A percentile compares a stretch with the other conserved stretches of the same genome.
phyloP scores from a whole-genome alignment of 2,888 invertebrate species.

The Sisyra nigra region DNA sequence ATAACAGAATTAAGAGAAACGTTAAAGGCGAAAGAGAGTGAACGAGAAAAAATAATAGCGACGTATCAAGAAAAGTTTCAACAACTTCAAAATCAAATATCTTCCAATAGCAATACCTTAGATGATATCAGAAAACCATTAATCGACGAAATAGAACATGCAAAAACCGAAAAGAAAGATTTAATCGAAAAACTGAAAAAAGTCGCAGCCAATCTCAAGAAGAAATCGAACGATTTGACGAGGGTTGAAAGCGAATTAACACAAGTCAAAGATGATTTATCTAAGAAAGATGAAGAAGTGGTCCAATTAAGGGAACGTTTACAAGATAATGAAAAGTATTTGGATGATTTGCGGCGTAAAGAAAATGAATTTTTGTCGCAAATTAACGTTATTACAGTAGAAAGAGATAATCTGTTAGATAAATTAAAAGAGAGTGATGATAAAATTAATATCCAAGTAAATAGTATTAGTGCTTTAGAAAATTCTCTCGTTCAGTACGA shows the following conservation, averaged over 20 bases:
- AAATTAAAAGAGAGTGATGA: conserved; percentile 24
- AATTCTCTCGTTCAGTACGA: background rate
- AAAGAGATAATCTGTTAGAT: conserved; percentile 16
- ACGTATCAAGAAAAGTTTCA: conserved; percentile 26
- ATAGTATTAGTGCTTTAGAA: conserved; percentile 18
- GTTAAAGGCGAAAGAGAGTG: conserved; percentile 27
- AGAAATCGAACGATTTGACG: conserved; percentile 44
- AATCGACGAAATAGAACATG: conserved; percentile 24
- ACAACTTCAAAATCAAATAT: conserved; percentile 22
- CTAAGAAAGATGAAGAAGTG: conserved; percentile 19
- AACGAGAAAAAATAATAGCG: conserved; percentile 21
- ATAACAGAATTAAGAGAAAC: conserved; percentile 26
- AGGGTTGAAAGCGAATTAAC: conserved; percentile 41
- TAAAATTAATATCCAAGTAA: conserved; percentile 17
- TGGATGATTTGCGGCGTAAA: background rate
- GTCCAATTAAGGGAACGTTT: conserved; percentile 23
- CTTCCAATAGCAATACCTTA: conserved; percentile 20
- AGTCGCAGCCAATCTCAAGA: conserved; percentile 58
- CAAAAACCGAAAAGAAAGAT: conserved; percentile 41
- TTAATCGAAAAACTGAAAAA: conserved; percentile 65
- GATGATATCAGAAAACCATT: conserved; percentile 22
- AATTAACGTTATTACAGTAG: conserved; percentile 10
- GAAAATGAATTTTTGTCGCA: conserved; percentile 5
- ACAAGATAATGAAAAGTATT: conserved; percentile 12
- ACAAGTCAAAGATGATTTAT: conserved; percentile 19